Base-by-base conservation (phyloP, 2,888 invertebrate genomes). In the Diloba caeruleocephala region DNA sequence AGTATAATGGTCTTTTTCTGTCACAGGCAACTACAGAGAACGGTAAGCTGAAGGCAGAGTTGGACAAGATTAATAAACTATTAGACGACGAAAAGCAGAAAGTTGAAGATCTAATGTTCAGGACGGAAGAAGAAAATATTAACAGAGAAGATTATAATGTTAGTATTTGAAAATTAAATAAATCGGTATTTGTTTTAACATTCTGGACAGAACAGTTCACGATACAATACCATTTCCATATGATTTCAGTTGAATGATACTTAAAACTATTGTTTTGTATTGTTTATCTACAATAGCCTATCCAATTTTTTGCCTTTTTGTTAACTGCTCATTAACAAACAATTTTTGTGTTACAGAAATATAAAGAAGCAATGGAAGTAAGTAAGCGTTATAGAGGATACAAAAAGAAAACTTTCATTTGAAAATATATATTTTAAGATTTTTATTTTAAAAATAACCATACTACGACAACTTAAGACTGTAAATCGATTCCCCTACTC, bases 81-180 rank as follows among this genome's bases (percentile, higher is more conserved):
- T 85, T 98, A 63, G 96, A 97, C 50, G 97, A 97, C 72, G 97
- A 97, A 78, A 94, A 94, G 71, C 96, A 96, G 79, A 97, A 96
- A 87, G 95, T 96, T 3, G 98, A 98, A 91, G 98, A 98, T 87
- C 94, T 98, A 57, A 96, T 98, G 88, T 98, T 98, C 84, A 94
- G 97, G 51, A 96, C 97, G 63, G 99, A 99, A 90, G 99, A 99
- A 85, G 98, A 98, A 71, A 96, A 97, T 34, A 97, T 98, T 76
- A 96, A 96, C 74, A 98, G 97, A 85, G 96, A 97, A 79, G 98
- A 98, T 85, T 94, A 97, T 69, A 97, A 98, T 95, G 98, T 98
- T 94, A 94, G 88, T 80, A n/a, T n/a, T n/a, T n/a, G n/a, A n/a
- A n/a, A n/a, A n/a, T n/a, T n/a, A n/a, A n/a, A n/a, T n/a, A n/a